Conservation (phyloP, 2,888 invertebrate genomes). For the Lasioglossum calceatum region DNA sequence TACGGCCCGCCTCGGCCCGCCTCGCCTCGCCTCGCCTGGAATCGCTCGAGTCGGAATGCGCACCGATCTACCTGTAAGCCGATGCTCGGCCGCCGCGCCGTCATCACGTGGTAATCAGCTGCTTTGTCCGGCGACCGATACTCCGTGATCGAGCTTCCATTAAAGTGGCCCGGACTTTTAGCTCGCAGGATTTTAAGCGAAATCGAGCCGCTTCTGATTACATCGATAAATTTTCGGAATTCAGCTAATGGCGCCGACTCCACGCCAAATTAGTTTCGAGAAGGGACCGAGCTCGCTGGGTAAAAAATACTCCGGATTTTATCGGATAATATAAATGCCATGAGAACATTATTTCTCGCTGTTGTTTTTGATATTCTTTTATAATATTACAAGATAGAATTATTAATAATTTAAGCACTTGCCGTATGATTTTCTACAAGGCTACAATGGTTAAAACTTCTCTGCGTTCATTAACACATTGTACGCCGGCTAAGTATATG, state of each 20-base stretch:
- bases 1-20: neutral
- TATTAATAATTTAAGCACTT: neutral
- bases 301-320: neutral
- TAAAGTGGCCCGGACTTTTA: conserved; percentile 4
- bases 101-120: conserved; percentile 12
- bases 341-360: neutral
- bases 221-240: neutral
- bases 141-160: neutral
- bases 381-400: neutral
- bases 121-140: conserved; percentile 7
- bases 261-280: neutral
- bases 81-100: conserved; percentile 2
- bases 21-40: neutral
- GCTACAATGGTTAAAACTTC: neutral
- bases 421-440: neutral
- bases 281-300: neutral
- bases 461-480: neutral
- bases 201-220: neutral
- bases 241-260: neutral
- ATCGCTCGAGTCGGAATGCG: conserved; percentile 31
- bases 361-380: neutral
- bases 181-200: neutral
- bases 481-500: neutral
- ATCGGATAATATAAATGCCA: neutral
- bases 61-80: conserved; percentile 24